Evolutionary conservation across 2,797 vertebrate genomes (phyloP), one percentile per base, ranked within the genome.

Genomic region (Myripristis murdjan): DNA sequence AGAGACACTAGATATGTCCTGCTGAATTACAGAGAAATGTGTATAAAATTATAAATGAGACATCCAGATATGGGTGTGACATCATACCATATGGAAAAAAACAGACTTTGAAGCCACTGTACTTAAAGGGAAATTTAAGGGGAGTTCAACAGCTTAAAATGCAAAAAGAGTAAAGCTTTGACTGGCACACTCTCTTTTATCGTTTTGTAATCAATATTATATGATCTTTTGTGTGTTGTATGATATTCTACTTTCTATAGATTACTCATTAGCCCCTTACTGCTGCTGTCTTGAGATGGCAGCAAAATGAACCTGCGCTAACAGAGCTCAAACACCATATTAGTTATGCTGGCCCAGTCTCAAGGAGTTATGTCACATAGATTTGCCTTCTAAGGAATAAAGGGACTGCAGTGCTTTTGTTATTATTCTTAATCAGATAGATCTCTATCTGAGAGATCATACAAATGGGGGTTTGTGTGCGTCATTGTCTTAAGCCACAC

Each of bases 401-500:
- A 0, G 6, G 2, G 62, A 11, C 1, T 26, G 62, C 41, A 52
- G 16, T 47, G 31, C 55, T 56, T 28, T 26, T 52, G 16, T 6
- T 64, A 70, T 66, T 6, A 2, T 39, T 44, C 9, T 18, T 22
- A 26, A 80, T 79, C 69, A 83, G 69, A 79, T 56, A 65, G 26
- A 60, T 33, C 15, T 55, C 28, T 69, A 80, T 89, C 75, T 77
- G 18, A 64, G 26, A 58, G 55, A 79, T 72, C 64, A 70, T 48
- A 70, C 65, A 60, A 61, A 52, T 33, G 14, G 49, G 10, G 55
- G 33, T 73, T 70, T 61, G n/a, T 75, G 62, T 88, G 81, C 81
- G 87, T 88, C 84, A 91, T 24, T 80, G 70, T 84, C 71, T 88
- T 67, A 20, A 70, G 68, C n/a, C 33, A 76, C 5, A 0, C 55